Evolutionary conservation across 1,140 invertebrate species (phyloP).

Genomic region (Hylaeus volcanicus): DNA sequence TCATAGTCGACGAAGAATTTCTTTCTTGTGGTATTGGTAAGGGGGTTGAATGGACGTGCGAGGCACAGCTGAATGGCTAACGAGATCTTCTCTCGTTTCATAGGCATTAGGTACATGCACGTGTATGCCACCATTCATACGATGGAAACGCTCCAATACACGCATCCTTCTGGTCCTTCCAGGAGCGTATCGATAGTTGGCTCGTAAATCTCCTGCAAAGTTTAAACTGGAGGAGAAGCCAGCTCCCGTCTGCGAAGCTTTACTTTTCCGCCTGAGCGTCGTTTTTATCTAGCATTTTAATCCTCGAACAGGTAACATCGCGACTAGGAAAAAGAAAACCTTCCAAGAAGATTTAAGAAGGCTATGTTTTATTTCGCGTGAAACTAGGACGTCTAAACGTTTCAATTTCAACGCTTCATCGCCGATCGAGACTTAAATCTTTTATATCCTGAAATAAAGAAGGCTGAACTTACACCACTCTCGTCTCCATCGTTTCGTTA

Average conservation of each 20-base stretch:
- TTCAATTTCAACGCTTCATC: too few species aligned
- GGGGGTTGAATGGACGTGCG: conserved; percentile 66
- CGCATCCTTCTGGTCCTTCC: conserved; percentile 24
- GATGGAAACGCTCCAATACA: conserved; percentile 51
- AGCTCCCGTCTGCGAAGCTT: neutral
- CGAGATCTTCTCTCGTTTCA: conserved; percentile 67
- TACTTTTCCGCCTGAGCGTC: too few species aligned
- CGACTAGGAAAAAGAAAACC: too few species aligned
- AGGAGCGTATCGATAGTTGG: conserved; percentile 40
- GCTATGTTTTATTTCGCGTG: too few species aligned
- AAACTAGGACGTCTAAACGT: too few species aligned
- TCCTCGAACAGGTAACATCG: too few species aligned
- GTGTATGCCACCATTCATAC: conserved; percentile 44
- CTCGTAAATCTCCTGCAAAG: neutral
- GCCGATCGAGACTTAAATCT: too few species aligned
- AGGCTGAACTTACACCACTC: too few species aligned
- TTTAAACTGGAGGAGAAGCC: neutral
- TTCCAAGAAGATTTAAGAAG: too few species aligned
- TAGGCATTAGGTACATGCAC: conserved; percentile 56
- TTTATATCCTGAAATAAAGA: too few species aligned
- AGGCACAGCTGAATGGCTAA: conserved; percentile 66
- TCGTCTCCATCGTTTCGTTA: too few species aligned
- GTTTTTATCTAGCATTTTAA: too few species aligned
- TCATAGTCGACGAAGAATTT: conserved; percentile 53
- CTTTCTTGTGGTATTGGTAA: conserved; percentile 45